Evolutionary conservation across 2,113 vertebrate genomes (phyloP).

Genomic region (Nycticorax nycticorax): DNA sequence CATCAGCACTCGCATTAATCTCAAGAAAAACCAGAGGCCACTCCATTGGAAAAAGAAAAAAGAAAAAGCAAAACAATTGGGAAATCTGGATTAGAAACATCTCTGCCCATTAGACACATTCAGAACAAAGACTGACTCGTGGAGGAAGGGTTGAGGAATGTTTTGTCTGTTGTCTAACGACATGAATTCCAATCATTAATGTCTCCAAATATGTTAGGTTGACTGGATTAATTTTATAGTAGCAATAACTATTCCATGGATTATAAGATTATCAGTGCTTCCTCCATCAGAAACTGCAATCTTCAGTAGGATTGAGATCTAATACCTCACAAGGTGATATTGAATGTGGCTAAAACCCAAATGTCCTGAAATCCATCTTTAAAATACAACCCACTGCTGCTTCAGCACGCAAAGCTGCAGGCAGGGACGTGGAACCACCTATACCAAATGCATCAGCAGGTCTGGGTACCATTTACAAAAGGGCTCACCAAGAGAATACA

Average conservation of each 20-base stretch:
- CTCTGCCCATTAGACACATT: neutral
- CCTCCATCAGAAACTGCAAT: neutral
- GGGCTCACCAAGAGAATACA: neutral
- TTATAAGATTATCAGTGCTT: neutral
- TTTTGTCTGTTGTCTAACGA: neutral
- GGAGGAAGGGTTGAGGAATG: neutral
- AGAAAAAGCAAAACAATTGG: neutral
- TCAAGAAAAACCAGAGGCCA: neutral
- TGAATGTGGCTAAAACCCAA: neutral
- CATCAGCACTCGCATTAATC: constrained; percentile 45
- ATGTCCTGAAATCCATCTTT: neutral
- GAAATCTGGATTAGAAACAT: neutral
- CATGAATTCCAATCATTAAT: neutral
- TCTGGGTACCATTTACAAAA: neutral
- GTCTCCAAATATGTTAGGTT: neutral
- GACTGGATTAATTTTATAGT: neutral
- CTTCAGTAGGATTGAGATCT: neutral
- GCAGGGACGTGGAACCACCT: neutral
- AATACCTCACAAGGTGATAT: neutral
- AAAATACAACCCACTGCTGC: neutral
- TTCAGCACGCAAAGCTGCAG: neutral
- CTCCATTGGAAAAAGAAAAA: neutral
- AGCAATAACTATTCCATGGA: neutral
- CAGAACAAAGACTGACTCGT: neutral
- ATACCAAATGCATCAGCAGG: neutral